Evolutionary conservation across 2,888 invertebrate genomes (phyloP).

Genomic region (Drosophila mimica): DNA sequence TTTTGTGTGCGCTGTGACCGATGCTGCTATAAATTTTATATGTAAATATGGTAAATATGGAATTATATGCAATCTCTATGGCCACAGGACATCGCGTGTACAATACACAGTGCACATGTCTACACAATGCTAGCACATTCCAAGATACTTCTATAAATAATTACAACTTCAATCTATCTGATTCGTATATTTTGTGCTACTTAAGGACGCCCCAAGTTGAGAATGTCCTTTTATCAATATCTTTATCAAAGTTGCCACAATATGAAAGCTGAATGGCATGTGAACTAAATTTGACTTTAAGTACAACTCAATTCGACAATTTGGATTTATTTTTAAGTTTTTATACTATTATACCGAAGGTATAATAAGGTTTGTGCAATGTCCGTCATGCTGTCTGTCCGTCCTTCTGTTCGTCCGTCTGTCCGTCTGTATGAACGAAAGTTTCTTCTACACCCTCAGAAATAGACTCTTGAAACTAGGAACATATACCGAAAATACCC

Average conservation of each 20-base stretch:
- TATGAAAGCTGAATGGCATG: not conserved
- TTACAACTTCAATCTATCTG: not conserved
- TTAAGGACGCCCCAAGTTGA: not conserved
- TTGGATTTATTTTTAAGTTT: no score
- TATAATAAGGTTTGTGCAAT: no score
- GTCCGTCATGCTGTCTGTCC: no score
- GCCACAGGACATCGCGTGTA: conserved; percentile 27
- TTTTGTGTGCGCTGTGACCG: conserved; percentile 12
- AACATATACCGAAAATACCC: no score
- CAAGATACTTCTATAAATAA: conserved; percentile 18
- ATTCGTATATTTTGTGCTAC: no score
- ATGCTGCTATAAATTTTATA: conserved; percentile 49
- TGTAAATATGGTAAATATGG: conserved; percentile 59
- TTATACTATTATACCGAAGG: no score
- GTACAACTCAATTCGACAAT: no score
- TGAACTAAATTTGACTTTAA: not conserved
- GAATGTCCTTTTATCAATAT: not conserved
- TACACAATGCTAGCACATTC: conserved; percentile 4
- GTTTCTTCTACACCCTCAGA: no score
- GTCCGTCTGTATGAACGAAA: no score
- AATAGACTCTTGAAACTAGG: no score
- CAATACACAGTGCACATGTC: no score
- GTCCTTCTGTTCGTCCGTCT: no score
- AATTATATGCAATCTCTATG: conserved; percentile 60
- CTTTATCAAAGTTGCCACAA: not conserved